Conservation (phyloP, 2,888 invertebrate species). For the Drosophila cognata region DNA sequence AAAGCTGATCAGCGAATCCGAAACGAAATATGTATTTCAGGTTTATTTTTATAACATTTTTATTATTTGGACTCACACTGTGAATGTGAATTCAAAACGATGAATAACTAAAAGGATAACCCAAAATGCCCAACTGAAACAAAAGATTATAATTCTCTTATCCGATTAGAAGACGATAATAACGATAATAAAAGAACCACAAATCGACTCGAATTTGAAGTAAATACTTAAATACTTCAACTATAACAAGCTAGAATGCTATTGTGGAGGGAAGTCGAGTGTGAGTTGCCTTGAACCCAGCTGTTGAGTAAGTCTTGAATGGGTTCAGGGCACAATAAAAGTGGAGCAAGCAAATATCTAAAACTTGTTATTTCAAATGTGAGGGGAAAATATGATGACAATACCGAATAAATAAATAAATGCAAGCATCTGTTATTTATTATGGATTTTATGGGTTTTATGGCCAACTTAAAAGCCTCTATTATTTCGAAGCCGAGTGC, state of each 20-base stretch:
- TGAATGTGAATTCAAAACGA: slow-evolving; percentile 21
- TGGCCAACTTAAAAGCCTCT: slow-evolving; percentile 9
- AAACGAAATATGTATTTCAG: slow-evolving; percentile 33
- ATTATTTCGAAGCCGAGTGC: slow-evolving; percentile 16
- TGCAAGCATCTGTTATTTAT: slow-evolving; percentile 37
- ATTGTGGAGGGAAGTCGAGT: neutral
- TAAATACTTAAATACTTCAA: neutral
- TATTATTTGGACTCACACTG: slow-evolving; percentile 11
- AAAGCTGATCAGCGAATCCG: slow-evolving; percentile 30
- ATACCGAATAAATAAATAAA: slow-evolving; percentile 1
- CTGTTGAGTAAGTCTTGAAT: neutral
- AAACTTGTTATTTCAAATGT: neutral
- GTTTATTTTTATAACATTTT: slow-evolving; percentile 22
- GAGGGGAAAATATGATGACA: no score
- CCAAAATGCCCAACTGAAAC: neutral
- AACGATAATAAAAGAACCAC: neutral
- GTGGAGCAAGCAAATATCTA: neutral
- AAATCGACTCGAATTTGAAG: neutral
- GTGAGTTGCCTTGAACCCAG: neutral
- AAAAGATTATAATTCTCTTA: slow-evolving; percentile 1
- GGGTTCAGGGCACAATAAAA: neutral
- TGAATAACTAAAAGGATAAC: slow-evolving; percentile 52
- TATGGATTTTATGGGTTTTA: slow-evolving; percentile 47
- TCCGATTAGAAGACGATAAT: neutral
- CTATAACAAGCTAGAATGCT: neutral